Conservation (phyloP, 2,113 vertebrate species). For the Bos indicus region DNA sequence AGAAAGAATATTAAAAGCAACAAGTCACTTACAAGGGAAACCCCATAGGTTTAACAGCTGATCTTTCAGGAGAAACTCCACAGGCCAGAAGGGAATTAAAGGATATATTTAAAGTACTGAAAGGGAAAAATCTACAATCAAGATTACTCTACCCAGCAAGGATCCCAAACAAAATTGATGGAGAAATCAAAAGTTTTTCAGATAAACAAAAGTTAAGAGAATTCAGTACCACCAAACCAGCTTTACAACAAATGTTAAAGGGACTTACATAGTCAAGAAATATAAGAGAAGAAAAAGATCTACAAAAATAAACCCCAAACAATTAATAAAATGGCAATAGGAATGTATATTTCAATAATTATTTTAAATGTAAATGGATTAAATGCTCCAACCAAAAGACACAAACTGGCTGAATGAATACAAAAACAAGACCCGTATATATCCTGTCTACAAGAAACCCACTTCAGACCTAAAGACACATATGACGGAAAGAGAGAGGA, state of each 20-base stretch:
- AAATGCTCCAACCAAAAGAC: not conserved
- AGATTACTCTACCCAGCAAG: not conserved
- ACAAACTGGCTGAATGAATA: not conserved
- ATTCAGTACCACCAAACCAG: not conserved
- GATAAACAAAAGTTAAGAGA: not conserved
- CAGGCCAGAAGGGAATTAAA: not conserved
- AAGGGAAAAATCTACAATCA: not conserved
- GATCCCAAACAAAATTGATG: not conserved
- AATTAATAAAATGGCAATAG: not conserved
- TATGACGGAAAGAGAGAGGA: not conserved
- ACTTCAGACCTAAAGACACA: not conserved
- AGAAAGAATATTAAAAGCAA: not conserved
- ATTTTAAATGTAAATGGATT: not conserved
- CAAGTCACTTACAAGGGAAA: not conserved
- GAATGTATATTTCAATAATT: not conserved
- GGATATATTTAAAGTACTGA: not conserved
- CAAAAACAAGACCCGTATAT: not conserved
- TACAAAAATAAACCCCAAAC: not conserved
- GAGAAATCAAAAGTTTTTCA: not conserved
- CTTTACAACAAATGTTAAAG: not conserved
- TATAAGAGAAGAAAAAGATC: not conserved
- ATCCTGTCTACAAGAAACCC: not conserved
- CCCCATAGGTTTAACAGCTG: not conserved
- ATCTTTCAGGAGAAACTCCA: not conserved
- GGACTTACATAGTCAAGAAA: not conserved